A percentile compares a stretch with the other conserved stretches of the same genome.
Conservation (phyloP, 2,113 vertebrate genomes). For the Melanocharis versteri region DNA sequence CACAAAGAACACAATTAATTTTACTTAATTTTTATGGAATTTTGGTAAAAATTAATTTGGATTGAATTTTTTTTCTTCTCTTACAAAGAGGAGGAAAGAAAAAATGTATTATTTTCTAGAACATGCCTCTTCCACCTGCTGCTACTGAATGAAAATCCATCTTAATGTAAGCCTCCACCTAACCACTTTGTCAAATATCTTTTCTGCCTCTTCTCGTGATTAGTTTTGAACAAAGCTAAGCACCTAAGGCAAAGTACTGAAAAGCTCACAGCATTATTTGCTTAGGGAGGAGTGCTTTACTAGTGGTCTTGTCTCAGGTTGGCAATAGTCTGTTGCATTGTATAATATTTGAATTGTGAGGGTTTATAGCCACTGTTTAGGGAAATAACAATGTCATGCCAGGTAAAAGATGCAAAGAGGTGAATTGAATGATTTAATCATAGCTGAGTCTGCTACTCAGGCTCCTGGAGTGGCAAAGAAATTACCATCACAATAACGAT, state of each 20-base stretch:
- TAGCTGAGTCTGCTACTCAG: background rate
- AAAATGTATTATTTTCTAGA: background rate
- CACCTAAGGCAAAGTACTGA: background rate
- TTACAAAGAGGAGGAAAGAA: background rate
- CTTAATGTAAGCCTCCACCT: background rate
- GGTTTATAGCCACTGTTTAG: background rate
- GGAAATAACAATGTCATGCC: background rate
- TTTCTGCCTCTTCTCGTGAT: background rate
- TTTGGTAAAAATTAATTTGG: background rate
- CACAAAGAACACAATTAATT: background rate
- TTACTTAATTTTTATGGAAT: background rate
- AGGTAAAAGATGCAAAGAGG: background rate
- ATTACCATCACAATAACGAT: background rate
- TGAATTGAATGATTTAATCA: background rate
- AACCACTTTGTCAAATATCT: background rate
- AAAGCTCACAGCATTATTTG: background rate
- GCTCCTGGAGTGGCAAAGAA: background rate
- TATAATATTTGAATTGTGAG: background rate
- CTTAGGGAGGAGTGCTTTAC: background rate
- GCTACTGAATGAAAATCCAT: background rate
- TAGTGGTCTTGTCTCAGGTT: background rate
- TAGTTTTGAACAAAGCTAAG: background rate
- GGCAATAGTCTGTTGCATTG: background rate
- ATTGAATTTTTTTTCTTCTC: background rate
- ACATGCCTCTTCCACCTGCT: background rate